Evolutionary conservation across 2,113 vertebrate genomes (phyloP), one percentile per base, ranked within the genome.

Genomic region (Puntigrus tetrazona): DNA sequence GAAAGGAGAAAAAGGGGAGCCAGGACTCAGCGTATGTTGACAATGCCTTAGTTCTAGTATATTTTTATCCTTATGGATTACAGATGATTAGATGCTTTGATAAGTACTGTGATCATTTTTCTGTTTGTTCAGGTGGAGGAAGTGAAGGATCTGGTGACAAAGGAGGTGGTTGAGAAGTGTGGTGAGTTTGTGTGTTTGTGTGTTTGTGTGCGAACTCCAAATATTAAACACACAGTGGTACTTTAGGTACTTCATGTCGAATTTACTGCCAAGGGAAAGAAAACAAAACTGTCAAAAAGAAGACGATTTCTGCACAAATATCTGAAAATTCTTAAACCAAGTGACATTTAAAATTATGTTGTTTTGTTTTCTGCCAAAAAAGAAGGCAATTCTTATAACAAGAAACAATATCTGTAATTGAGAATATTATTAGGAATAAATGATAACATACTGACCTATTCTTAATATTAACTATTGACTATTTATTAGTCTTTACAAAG

Each of bases 1-100:
- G 59, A 97, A 96, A 77, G 97, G 96, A 79, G 95, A 96, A 22
- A 97, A 97, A 83, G 96, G 96, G 83, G 94, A 95, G 11, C 94
- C 95, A 1, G 97, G 96, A 78, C 94, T 97, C 77, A 94, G 93
- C 14, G 94, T 95, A 90, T 93, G 94, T 92, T 43, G 14, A 59
- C 41, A n/a, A 25, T 59, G 10, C 10, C 2, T 50, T 45, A 45
- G 13, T 13, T 78, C 25, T 22, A 11, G 82, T 13, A 61, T 3
- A 1, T 7, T 20, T n/a, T 61, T 78, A 20, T 10, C n/a, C 50
- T 61, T 14, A 9, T 52, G 36, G 11, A 50, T 70, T 29, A 20
- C 31, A 45, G 11, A 34, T 76, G n/a, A 63, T 16, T 0, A 29
- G 5, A 20, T 6, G 61, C 7, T 20, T 45, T 59, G 34, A 41